These are phyloP conservation scores for Ariopsis seemanni DNA, from an alignment of 2,113 vertebrate species.

Conservation along the genomic window DNA sequence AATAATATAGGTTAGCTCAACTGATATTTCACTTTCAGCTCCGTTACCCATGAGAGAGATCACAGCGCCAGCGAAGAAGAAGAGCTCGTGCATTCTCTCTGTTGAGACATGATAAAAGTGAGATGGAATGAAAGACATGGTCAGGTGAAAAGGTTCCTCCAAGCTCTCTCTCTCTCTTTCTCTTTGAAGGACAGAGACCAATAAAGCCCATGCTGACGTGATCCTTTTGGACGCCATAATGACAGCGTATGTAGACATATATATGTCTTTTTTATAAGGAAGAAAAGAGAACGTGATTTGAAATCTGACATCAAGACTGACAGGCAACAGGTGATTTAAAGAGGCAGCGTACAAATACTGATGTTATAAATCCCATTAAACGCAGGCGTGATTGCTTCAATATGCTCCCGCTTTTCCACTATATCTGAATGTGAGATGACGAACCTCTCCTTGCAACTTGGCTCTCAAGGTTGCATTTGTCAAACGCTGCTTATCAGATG, in stretches of 20 bases:
- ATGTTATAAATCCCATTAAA: slow-evolving; percentile 67
- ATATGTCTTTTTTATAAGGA: slow-evolving; percentile 54
- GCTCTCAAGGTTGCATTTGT: slow-evolving; percentile 63
- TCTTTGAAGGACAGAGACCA: slow-evolving; percentile 63
- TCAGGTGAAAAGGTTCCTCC: slow-evolving; percentile 43
- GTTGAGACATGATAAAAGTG: slow-evolving; percentile 11
- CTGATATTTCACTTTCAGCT: neutral
- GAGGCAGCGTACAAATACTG: slow-evolving; percentile 60
- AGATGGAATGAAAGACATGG: neutral
- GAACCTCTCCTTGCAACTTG: neutral
- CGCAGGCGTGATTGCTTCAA: slow-evolving; percentile 72
- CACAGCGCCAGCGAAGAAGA: neutral
- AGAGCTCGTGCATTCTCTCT: neutral
- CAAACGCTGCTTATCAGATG: slow-evolving; percentile 63
- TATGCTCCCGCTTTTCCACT: slow-evolving; percentile 60
- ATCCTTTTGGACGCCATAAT: slow-evolving; percentile 58
- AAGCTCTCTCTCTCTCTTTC: slow-evolving; percentile 39
- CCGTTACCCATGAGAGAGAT: neutral
- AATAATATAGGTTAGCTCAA: neutral
- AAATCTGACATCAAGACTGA: slow-evolving; percentile 62
- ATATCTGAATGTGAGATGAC: slow-evolving; percentile 13
- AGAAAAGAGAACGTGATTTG: slow-evolving; percentile 30
- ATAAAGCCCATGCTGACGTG: slow-evolving; percentile 65
- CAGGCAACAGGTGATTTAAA: slow-evolving; percentile 74
- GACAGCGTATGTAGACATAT: slow-evolving; percentile 28